These are phyloP conservation scores for Hippocampus kuda DNA, from an alignment of 2,797 vertebrate species.

Conservation along the genomic window DNA sequence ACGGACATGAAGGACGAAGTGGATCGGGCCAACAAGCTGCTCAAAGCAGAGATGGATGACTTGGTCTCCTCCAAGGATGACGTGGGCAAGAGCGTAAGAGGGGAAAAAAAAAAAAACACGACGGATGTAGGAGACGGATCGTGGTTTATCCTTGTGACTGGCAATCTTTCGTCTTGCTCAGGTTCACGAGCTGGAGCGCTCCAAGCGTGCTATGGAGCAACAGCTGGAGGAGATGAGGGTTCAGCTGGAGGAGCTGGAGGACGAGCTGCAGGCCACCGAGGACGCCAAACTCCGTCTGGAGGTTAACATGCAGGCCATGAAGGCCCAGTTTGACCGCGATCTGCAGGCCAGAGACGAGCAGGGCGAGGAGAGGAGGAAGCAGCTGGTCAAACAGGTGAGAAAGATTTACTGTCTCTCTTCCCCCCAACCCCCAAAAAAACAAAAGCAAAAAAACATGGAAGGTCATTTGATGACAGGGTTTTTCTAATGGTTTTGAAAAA, in stretches of 20 bases:
- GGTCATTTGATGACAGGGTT: too few relatives aligned
- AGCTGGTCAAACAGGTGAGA: slow-evolving; percentile 83
- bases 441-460: too few relatives aligned
- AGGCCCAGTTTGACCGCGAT: slow-evolving; percentile 91
- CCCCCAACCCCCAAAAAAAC: too few relatives aligned
- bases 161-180: slow-evolving; percentile 34
- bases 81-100: slow-evolving; percentile 88
- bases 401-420: background rate
- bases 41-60: slow-evolving; percentile 89
- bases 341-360: slow-evolving; percentile 86
- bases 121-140: slow-evolving; percentile 33
- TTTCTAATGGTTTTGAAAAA: too few relatives aligned
- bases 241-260: slow-evolving; percentile 93
- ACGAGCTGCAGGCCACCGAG: slow-evolving; percentile 91
- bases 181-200: slow-evolving; percentile 95
- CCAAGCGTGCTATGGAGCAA: slow-evolving; percentile 86
- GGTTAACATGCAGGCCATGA: slow-evolving; percentile 98
- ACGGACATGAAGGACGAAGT: slow-evolving; percentile 76
- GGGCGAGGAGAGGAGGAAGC: slow-evolving; percentile 90
- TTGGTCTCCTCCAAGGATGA: slow-evolving; percentile 94
- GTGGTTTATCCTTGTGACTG: background rate
- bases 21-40: slow-evolving; percentile 81
- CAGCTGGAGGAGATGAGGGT: slow-evolving; percentile 93
- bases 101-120: background rate
- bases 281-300: slow-evolving; percentile 94